Conservation (phyloP, 2,113 vertebrate species). For the Columbina picui region DNA sequence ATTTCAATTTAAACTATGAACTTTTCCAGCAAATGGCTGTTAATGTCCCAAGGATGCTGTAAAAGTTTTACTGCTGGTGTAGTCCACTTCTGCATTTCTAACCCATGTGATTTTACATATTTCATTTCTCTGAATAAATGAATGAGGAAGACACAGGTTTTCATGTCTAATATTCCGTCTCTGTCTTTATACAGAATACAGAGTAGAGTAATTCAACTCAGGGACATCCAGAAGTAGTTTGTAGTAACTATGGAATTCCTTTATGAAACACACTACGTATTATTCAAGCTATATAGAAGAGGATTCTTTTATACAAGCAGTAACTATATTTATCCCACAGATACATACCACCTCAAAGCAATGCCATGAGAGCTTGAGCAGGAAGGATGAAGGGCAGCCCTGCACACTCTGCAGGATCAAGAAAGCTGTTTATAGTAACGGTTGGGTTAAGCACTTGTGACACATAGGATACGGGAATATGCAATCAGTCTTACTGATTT, state of each 20-base stretch:
- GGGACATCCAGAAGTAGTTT: not conserved
- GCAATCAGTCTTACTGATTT: not conserved
- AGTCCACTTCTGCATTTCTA: not conserved
- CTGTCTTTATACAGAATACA: not conserved
- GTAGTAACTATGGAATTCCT: not conserved
- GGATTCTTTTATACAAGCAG: not conserved
- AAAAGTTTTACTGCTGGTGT: not conserved
- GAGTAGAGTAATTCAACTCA: not conserved
- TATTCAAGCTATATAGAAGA: not conserved
- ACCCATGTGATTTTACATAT: not conserved
- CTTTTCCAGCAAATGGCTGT: not conserved
- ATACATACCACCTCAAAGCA: not conserved
- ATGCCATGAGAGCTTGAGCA: not conserved
- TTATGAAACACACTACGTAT: not conserved
- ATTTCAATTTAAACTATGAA: not conserved
- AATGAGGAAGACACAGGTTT: not conserved
- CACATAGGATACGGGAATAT: too few relatives aligned
- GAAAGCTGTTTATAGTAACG: not conserved
- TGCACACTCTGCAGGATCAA: not conserved
- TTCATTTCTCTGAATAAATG: not conserved
- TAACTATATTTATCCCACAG: not conserved
- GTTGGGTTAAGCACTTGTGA: not conserved
- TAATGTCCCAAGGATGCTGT: not conserved
- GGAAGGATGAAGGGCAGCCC: not conserved
- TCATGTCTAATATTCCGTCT: not conserved